Conservation (phyloP, 1,140 invertebrate genomes). For the Chrysopa pallens region DNA sequence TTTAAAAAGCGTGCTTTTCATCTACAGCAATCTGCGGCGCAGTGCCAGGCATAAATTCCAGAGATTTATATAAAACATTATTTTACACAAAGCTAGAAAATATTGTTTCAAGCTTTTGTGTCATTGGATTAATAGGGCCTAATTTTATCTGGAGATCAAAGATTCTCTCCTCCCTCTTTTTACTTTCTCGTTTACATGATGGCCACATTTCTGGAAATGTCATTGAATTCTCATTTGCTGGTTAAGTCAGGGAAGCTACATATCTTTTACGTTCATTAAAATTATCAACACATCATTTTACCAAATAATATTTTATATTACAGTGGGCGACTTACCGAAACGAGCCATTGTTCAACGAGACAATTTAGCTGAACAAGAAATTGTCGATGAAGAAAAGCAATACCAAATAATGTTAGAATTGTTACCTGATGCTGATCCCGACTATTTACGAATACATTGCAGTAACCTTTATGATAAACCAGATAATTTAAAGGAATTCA, state of each 20-base stretch:
- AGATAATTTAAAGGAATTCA: constrained; percentile 18
- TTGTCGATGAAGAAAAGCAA: not conserved
- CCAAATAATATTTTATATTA: not conserved
- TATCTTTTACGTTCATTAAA: not conserved
- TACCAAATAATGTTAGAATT: constrained; percentile 9
- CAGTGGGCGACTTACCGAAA: not conserved
- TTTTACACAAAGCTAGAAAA: too few species aligned
- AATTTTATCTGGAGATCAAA: too few species aligned
- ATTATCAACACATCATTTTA: not conserved
- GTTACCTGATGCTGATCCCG: constrained; percentile 30
- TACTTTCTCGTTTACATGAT: too few species aligned
- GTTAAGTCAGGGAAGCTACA: not conserved
- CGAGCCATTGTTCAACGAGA: not conserved
- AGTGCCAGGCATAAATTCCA: too few species aligned
- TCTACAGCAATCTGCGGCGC: too few species aligned
- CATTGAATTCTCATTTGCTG: not conserved
- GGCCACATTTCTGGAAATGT: too few species aligned
- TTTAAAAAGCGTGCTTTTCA: too few species aligned
- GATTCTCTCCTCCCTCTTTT: too few species aligned
- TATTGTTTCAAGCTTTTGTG: too few species aligned
- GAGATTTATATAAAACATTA: too few species aligned
- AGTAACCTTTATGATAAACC: constrained; percentile 11
- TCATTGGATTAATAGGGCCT: too few species aligned
- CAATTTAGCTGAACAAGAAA: not conserved
- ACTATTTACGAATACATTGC: constrained; percentile 24